Evolutionary conservation across 1,140 invertebrate species (phyloP).

Genomic region (Pseudomyrmex concolor): DNA sequence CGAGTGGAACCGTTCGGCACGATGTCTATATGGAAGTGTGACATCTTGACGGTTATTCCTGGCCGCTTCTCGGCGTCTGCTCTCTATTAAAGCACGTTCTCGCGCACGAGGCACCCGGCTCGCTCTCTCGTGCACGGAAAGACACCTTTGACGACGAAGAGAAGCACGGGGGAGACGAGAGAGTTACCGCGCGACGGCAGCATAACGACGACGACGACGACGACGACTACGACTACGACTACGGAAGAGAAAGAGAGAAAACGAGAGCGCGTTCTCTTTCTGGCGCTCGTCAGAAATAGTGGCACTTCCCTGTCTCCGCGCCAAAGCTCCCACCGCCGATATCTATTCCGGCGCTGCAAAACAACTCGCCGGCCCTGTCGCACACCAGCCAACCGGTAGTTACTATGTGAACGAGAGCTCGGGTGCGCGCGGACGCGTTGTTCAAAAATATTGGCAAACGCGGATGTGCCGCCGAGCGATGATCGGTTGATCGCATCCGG

Average conservation of each 20-base stretch:
- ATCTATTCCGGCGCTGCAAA: conserved; percentile 85
- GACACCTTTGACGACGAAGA: conserved; percentile 63
- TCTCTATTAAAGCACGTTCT: conserved; percentile 78
- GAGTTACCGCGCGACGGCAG: conserved; percentile 51
- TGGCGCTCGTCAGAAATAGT: conserved; percentile 85
- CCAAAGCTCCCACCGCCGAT: conserved; percentile 80
- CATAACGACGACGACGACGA: conserved; percentile 48
- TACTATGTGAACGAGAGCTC: conserved; percentile 29
- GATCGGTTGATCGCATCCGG: conserved; percentile 11
- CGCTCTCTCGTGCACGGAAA: conserved; percentile 65
- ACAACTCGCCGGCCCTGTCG: conserved; percentile 77
- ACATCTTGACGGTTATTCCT: conserved; percentile 85
- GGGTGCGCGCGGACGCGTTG: conserved; percentile 39
- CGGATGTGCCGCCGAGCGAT: neutral
- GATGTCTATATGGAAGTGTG: conserved; percentile 84
- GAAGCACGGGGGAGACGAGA: conserved; percentile 64
- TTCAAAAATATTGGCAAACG: conserved; percentile 49
- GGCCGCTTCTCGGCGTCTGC: conserved; percentile 77
- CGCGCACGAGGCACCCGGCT: conserved; percentile 56
- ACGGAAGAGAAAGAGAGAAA: conserved; percentile 26
- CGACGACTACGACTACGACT: conserved; percentile 15
- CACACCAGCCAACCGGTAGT: conserved; percentile 62
- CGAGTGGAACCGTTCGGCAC: conserved; percentile 66
- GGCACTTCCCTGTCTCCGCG: conserved; percentile 83
- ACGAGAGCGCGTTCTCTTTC: conserved; percentile 19